Percentiles rank a stretch among this genome's conserved stretches.
phyloP scores from a whole-genome alignment of 1,140 invertebrate species.

The Hyles vespertilio region DNA sequence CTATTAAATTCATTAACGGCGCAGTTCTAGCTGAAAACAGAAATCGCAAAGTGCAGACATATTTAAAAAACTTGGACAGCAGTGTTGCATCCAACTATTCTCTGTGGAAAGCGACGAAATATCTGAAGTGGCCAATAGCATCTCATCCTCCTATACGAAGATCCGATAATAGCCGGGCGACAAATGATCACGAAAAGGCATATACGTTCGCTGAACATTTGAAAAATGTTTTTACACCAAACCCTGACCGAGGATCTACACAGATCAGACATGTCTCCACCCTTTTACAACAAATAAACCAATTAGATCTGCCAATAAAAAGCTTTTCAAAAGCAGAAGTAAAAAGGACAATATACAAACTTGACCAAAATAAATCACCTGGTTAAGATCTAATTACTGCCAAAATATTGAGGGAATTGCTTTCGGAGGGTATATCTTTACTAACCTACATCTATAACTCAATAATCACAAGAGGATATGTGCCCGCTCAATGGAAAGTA shows the following conservation, averaged over 20 bases:
- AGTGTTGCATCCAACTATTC: conserved; percentile 20
- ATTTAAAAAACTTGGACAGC: conserved; percentile 13
- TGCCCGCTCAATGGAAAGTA: conserved; percentile 17
- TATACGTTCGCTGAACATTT: conserved; percentile 22
- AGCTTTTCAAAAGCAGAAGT: conserved; percentile 6
- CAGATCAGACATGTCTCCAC: too few species aligned
- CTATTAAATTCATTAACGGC: conserved; percentile 11
- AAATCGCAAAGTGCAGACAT: conserved; percentile 7
- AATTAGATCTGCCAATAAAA: conserved; percentile 8
- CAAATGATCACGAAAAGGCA: conserved; percentile 19
- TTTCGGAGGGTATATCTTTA: not conserved
- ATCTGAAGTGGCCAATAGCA: conserved; percentile 16
- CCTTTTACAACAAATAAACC: not conserved
- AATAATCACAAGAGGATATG: conserved; percentile 4
- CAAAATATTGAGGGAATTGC: conserved; percentile 12
- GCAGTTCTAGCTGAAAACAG: conserved; percentile 16
- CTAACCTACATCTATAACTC: conserved; percentile 17
- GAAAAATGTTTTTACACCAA: not conserved
- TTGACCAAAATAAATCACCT: conserved; percentile 17
- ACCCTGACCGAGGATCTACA: too few species aligned
- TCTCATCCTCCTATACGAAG: conserved; percentile 9
- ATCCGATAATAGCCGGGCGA: conserved; percentile 14
- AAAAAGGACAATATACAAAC: conserved; percentile 6
- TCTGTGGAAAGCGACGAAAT: conserved; percentile 24
- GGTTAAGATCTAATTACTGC: conserved; percentile 21